These are phyloP conservation scores for Dasysyrphus tricinctus DNA, from an alignment of 2,888 invertebrate species.

Conservation along the genomic window DNA sequence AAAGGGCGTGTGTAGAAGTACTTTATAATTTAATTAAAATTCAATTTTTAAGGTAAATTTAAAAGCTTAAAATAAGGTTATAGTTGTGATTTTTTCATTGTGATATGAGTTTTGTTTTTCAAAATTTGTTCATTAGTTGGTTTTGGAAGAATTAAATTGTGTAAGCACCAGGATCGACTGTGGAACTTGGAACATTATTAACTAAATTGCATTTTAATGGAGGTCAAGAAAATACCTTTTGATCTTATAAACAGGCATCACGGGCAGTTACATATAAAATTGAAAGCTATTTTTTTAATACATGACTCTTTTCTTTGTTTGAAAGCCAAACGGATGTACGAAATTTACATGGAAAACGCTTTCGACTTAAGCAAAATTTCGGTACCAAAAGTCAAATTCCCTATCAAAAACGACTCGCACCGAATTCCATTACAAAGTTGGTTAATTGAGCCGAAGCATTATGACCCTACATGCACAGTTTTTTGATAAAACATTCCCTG, in stretches of 20 bases:
- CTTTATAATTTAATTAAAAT: background rate
- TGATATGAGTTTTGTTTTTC: slow-evolving; percentile 2
- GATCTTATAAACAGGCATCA: background rate
- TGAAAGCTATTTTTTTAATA: too few relatives aligned
- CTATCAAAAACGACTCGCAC: background rate
- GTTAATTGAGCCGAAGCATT: too few relatives aligned
- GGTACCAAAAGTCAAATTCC: background rate
- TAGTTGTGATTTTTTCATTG: background rate
- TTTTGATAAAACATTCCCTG: too few relatives aligned
- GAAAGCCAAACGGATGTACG: too few relatives aligned
- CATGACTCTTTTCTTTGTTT: too few relatives aligned
- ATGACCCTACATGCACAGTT: too few relatives aligned
- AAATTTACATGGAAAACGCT: too few relatives aligned
- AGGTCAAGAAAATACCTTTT: background rate
- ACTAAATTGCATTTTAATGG: background rate
- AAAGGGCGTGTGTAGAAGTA: background rate
- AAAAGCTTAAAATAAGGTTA: background rate
- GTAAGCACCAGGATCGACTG: background rate
- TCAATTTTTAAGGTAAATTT: background rate
- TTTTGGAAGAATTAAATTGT: background rate
- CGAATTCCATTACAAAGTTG: too few relatives aligned
- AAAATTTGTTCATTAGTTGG: background rate
- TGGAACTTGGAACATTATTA: background rate
- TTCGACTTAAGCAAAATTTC: too few relatives aligned
- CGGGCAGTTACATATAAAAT: too few relatives aligned